A percentile compares a stretch with the other conserved stretches of the same genome.
Evolutionary conservation across 2,888 invertebrate species (phyloP).

Genomic region (Philonicus albiceps): DNA sequence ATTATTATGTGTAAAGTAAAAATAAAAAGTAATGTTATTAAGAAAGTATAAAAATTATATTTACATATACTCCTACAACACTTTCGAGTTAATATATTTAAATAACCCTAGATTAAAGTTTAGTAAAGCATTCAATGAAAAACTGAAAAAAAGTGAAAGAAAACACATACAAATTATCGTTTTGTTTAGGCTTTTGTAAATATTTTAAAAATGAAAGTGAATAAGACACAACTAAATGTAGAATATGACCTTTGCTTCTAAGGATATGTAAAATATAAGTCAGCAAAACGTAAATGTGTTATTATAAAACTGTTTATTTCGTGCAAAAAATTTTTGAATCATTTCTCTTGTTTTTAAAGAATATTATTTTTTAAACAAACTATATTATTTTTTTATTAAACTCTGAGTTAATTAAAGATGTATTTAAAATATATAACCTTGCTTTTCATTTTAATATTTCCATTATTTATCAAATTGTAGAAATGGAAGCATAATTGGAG

Average conservation of each 20-base stretch:
- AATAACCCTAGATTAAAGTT: conserved; percentile 33
- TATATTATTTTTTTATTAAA: conserved; percentile 41
- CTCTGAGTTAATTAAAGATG: conserved; percentile 36
- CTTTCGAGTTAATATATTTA: conserved; percentile 40
- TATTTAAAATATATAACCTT: conserved; percentile 6
- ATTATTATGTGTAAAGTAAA: conserved; percentile 37
- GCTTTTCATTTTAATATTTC: not conserved
- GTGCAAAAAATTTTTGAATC: conserved; percentile 42
- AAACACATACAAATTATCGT: conserved; percentile 26
- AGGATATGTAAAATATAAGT: conserved; percentile 34
- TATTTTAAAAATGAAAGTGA: conserved; percentile 30
- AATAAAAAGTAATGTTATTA: not conserved
- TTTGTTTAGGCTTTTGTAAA: conserved; percentile 41
- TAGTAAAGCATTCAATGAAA: conserved; percentile 15
- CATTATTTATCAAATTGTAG: not conserved
- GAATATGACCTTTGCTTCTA: conserved; percentile 19
- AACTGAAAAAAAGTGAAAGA: not conserved
- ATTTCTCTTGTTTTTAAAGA: conserved; percentile 35
- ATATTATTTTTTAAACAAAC: conserved; percentile 39
- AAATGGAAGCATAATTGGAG: not conserved
- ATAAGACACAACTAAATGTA: conserved; percentile 34
- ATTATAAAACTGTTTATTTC: conserved; percentile 38
- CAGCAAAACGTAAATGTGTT: conserved; percentile 35
- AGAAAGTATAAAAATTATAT: conserved; percentile 40
- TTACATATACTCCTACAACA: conserved; percentile 38